Conservation (phyloP, 1,140 invertebrate genomes). For the Nephila pilipes region DNA sequence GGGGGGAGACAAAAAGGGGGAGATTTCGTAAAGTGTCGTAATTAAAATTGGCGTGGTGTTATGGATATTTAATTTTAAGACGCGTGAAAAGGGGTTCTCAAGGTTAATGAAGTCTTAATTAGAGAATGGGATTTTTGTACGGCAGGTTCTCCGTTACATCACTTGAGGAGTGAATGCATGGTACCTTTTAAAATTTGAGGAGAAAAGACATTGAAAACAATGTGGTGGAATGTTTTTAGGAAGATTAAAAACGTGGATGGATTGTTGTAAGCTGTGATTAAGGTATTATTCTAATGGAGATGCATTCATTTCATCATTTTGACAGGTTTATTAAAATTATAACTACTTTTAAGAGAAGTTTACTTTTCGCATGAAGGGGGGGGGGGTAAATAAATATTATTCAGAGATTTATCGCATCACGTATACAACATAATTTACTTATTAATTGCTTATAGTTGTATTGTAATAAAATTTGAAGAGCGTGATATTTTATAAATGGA, state of each 20-base stretch:
- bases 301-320: background rate
- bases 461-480: no score
- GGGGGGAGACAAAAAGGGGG: background rate
- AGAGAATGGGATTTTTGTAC: conserved; percentile 62
- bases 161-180: background rate
- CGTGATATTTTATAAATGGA: no score
- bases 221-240: background rate
- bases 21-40: conserved; percentile 60
- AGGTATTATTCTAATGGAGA: background rate
- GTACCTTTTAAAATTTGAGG: background rate
- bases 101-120: conserved; percentile 74
- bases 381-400: no score
- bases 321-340: background rate
- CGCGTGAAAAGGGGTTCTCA: conserved; percentile 61
- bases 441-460: no score
- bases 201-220: background rate
- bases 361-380: no score
- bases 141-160: conserved; percentile 6
- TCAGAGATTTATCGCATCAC: no score
- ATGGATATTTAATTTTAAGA: conserved; percentile 75
- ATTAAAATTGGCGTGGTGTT: conserved; percentile 74
- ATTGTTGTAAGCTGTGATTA: background rate
- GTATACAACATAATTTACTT: no score
- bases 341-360: no score
- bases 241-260: background rate